These are phyloP conservation scores for Toxotes lorentzi DNA, from an alignment of 2,797 vertebrate genomes.

Conservation along the genomic window DNA sequence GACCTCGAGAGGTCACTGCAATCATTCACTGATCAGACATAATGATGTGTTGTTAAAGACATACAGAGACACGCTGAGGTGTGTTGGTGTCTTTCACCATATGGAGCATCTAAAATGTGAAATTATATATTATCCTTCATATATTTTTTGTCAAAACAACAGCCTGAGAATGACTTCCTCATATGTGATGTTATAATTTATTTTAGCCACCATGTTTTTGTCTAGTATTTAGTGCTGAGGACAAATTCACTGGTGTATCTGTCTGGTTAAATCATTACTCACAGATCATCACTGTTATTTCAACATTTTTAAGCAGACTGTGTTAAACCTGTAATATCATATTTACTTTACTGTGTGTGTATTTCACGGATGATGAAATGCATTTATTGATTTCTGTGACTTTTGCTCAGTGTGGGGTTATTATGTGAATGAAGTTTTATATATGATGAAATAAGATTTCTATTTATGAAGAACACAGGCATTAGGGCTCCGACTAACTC, in stretches of 20 bases:
- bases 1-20: conserved; percentile 9
- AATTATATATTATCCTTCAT: neutral
- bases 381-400: neutral
- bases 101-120: neutral
- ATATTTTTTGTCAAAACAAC: no score
- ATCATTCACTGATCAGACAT: conserved; percentile 34
- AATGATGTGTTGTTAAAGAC: neutral
- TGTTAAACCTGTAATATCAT: neutral
- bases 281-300: no score
- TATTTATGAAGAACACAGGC: neutral
- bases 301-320: neutral
- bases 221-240: neutral
- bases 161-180: neutral
- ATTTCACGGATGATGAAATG: neutral
- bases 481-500: neutral
- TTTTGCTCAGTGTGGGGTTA: no score
- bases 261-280: neutral
- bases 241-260: neutral
- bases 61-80: neutral
- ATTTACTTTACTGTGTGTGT: neutral
- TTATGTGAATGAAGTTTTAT: neutral
- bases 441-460: neutral
- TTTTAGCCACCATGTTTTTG: neutral
- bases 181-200: neutral
- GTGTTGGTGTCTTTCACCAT: neutral